Conservation (phyloP, 2,797 vertebrate species). For the Staurois parvus region DNA sequence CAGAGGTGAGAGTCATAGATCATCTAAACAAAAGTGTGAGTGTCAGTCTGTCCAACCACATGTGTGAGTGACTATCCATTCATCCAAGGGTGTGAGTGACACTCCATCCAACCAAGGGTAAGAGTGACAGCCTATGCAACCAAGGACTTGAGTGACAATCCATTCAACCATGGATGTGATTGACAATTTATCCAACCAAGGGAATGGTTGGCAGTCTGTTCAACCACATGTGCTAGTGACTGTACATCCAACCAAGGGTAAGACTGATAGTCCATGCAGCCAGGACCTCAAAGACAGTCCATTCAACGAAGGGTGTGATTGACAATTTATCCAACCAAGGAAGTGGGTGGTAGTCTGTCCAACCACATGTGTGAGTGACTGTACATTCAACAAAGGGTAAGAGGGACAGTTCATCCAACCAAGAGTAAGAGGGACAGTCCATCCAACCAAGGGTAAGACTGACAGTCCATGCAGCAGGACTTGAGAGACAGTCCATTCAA, state of each 20-base stretch:
- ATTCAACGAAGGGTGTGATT: not conserved
- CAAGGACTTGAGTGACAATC: not conserved
- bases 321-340: not conserved
- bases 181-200: not conserved
- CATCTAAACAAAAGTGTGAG: no score
- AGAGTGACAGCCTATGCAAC: not conserved
- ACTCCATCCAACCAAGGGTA: not conserved
- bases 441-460: not conserved
- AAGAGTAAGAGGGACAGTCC: not conserved
- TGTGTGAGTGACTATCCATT: not conserved
- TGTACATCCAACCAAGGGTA: not conserved
- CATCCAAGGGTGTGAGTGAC: not conserved
- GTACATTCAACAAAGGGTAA: not conserved
- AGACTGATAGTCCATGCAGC: not conserved
- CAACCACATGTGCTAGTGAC: not conserved
- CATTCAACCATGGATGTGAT: not conserved
- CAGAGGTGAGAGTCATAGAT: not conserved
- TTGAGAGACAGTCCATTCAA: not conserved
- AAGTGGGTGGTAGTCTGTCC: not conserved
- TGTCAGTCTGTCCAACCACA: not conserved
- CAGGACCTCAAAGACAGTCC: not conserved
- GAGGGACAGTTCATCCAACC: not conserved
- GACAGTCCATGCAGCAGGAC: no score
- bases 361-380: not conserved
- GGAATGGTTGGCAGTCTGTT: not conserved